Evolutionary conservation across 1,140 invertebrate species (phyloP), one percentile per base, ranked within the genome.

Genomic region (Choristoneura fumiferana): DNA sequence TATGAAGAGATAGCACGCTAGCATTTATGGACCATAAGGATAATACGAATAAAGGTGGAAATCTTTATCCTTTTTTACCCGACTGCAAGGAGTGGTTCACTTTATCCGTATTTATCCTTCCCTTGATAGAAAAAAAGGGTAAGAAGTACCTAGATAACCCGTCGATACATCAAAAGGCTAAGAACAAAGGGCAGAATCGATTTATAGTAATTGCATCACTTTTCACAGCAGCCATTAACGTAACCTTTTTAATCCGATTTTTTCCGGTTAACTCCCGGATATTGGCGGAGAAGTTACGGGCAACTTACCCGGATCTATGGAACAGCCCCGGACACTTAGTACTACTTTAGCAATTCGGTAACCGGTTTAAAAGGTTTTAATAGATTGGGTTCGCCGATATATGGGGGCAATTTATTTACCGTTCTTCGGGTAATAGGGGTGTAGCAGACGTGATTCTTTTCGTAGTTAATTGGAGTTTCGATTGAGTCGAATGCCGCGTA

Each of bases 331-430:
- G 52, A 54, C 52, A 54, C 52, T 54, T 35, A 54, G 33, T 36
- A 54, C 12, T 36, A 54, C 52, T 54, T 54, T 54, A 49, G 12
- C 52, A 14, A 38, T 4, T 29, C 13, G 29, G 33, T 54, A 54
- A 54, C 52, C 52, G 13, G 52, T 54, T 53, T 54, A 54, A 54
- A 37, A 18, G 52, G 52, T 37, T 54, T 54, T 54, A 54, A 54
- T 54, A 54, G 52, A 54, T 54, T 36, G 43, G 43, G 43, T 36
- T 17, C 0, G 22, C 33, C 33, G 52, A 34, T 34, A 54, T 54
- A 54, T 54, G 15, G 35, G 13, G 14, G 34, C 52, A 54, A 54
- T 54, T 54, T 36, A 54, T 34, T 54, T 54, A 29, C 18, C 43
- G n/a, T 49, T 49, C 43, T 13, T 49, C 43, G 43, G 1, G 35